Evolutionary conservation across 2,888 invertebrate species (phyloP), one percentile per base, ranked within the genome.

Genomic region (Galeruca laticollis): DNA sequence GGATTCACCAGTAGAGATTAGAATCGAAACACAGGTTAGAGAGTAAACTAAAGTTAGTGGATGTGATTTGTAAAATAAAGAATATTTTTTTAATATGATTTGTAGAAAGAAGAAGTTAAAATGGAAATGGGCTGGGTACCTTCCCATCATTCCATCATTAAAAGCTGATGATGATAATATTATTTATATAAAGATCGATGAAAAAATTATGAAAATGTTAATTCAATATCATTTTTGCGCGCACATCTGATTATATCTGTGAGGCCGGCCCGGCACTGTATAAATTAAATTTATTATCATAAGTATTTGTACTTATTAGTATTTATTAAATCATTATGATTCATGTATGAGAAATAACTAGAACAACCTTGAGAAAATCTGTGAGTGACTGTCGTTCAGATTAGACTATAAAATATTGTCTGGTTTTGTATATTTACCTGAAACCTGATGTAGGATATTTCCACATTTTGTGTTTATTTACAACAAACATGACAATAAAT

Each of bases 271-370:
- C 43, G 13, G 15, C n/a, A 13, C 43, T 52, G 52, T 26, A 4
- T 26, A 21, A 52, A 26, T 52, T 26, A 52, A 52, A 11, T n/a
- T 52, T 26, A 26, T 11, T 52, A 21, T 52, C 26, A 26, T 11
- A 13, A 52, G 26, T 26, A 52, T 52, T 52, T 52, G 26, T 52
- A 10, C 26, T 52, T 26, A 52, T 52, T 52, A 52, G 52, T 52
- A 56, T 56, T 56, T 31, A 56, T 56, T 56, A 56, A 56, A 56
- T 9, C 56, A 31, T 56, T 43, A 56, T 56, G 56, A 56, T 33
- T 56, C 56, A 56, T 33, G 33, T 31, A 56, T 56, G 31, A 56
- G 43, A 56, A 31, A 56, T 31, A 56, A 56, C 33, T 56, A 15
- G 56, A 33, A n/a, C 31, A 56, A 33, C 56, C 56, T 56, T 56